These are phyloP conservation scores for Phengaris arion DNA, from an alignment of 2,888 invertebrate species.

Conservation along the genomic window DNA sequence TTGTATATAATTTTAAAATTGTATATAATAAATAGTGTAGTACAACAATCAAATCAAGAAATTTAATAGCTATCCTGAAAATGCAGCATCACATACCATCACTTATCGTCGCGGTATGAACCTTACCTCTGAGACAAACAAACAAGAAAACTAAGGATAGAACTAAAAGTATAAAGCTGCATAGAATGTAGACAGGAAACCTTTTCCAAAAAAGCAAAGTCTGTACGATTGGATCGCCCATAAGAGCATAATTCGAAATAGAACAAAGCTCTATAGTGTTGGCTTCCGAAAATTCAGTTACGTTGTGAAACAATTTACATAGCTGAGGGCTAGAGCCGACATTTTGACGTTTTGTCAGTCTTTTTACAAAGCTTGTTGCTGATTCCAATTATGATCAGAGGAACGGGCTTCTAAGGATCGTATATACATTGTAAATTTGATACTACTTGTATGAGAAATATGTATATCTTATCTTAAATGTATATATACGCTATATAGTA, in stretches of 20 bases:
- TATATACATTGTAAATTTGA: conserved; percentile 18
- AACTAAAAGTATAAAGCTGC: background rate
- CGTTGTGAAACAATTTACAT: conserved; percentile 29
- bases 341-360: conserved; percentile 27
- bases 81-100: no score
- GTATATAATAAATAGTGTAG: no score
- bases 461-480: conserved; percentile 2
- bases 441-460: conserved; percentile 14
- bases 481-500: background rate
- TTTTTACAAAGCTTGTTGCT: conserved; percentile 26
- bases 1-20: no score
- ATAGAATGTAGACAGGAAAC: background rate
- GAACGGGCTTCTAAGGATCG: conserved; percentile 22
- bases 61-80: no score
- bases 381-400: conserved; percentile 28
- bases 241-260: conserved; percentile 26
- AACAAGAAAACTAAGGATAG: background rate
- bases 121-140: no score
- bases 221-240: background rate
- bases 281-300: conserved; percentile 25
- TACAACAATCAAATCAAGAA: no score
- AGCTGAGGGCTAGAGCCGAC: conserved; percentile 23
- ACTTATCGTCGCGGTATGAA: no score
- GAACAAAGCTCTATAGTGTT: conserved; percentile 25
- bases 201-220: background rate